Conservation (phyloP, 2,888 invertebrate species). For the Mesorhabditis sp. region DNA sequence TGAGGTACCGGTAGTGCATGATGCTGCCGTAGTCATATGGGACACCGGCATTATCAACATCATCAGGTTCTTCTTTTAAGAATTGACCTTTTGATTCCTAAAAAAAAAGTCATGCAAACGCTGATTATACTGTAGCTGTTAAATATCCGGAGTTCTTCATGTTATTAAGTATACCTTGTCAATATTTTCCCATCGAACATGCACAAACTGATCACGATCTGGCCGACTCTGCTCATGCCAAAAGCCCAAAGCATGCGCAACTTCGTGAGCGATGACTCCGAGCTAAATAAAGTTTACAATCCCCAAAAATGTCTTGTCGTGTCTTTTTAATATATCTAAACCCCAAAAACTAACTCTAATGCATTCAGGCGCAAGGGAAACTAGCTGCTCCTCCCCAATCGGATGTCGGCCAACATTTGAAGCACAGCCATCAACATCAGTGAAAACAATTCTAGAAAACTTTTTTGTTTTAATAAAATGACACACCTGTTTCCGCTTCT, state of each 20-base stretch:
- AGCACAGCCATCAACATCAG: conserved; percentile 56
- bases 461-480: background rate
- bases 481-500: conserved; percentile 14
- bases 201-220: conserved; percentile 55
- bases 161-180: conserved; percentile 31
- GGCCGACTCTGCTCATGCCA: conserved; percentile 58
- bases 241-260: conserved; percentile 58
- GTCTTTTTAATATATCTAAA: conserved; percentile 1
- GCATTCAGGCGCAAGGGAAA: conserved; percentile 58
- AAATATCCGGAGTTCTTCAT: background rate
- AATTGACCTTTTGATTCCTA: conserved; percentile 57
- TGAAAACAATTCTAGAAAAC: conserved; percentile 52
- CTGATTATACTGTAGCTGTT: conserved; percentile 9
- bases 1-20: conserved; percentile 55
- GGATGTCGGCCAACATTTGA: conserved; percentile 55
- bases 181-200: conserved; percentile 57
- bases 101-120: conserved; percentile 9
- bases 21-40: conserved; percentile 58
- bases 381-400: conserved; percentile 57
- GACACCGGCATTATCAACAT: conserved; percentile 56
- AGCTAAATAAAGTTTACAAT: conserved; percentile 33
- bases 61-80: conserved; percentile 56
- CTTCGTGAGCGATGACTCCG: conserved; percentile 59
- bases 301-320: background rate
- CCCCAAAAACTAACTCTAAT: conserved; percentile 39